These are phyloP conservation scores for Cylas formicarius DNA, from an alignment of 1,140 invertebrate genomes.

Conservation along the genomic window DNA sequence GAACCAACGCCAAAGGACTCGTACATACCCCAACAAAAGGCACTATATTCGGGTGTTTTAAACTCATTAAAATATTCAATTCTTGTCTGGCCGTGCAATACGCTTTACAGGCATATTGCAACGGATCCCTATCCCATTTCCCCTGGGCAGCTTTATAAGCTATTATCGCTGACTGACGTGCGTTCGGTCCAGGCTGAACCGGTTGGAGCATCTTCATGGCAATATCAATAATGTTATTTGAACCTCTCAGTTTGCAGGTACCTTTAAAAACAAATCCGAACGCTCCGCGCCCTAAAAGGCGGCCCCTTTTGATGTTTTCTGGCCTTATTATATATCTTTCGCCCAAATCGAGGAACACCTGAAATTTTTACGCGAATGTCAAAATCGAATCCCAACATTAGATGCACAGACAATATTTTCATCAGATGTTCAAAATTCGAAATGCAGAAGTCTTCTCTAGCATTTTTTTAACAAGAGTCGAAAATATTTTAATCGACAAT, in stretches of 20 bases:
- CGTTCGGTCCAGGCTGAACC: slow-evolving; percentile 75
- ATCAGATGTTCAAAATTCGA: too few relatives aligned
- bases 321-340: slow-evolving; percentile 69
- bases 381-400: too few relatives aligned
- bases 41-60: slow-evolving; percentile 87
- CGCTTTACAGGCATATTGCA: slow-evolving; percentile 87
- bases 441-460: too few relatives aligned
- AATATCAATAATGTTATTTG: slow-evolving; percentile 59
- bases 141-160: slow-evolving; percentile 74
- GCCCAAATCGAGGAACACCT: slow-evolving; percentile 84
- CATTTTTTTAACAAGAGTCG: too few relatives aligned
- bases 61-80: slow-evolving; percentile 75
- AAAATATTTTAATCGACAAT: too few relatives aligned
- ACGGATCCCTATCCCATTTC: slow-evolving; percentile 86
- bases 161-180: slow-evolving; percentile 62
- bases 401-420: too few relatives aligned
- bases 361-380: too few relatives aligned
- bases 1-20: slow-evolving; percentile 81
- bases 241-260: slow-evolving; percentile 57
- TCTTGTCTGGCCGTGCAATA: slow-evolving; percentile 94
- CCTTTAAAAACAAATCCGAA: slow-evolving; percentile 96
- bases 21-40: slow-evolving; percentile 83
- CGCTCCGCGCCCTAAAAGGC: slow-evolving; percentile 86
- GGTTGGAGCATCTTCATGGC: slow-evolving; percentile 96
- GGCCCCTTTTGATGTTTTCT: slow-evolving; percentile 70